Evolutionary conservation across 2,888 invertebrate genomes (phyloP), one percentile per base, ranked within the genome.

Genomic region (Drosophila lacicola): DNA sequence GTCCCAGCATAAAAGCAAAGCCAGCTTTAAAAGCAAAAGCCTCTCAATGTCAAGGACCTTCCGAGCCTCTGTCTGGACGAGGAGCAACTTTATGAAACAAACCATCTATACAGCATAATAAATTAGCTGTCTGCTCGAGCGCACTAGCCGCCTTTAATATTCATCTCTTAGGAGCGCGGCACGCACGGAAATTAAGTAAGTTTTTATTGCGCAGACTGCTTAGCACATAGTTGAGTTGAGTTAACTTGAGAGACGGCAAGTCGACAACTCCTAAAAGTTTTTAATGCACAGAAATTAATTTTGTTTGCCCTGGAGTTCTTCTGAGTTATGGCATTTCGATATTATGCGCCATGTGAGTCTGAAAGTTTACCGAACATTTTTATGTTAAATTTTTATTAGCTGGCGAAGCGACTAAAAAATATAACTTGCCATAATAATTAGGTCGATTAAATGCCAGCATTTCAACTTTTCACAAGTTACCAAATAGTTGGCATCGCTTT

Each of bases 281-380:
- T 82, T 70, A 80, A 77, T 79, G 72, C 68, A 50, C 50, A 34
- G 29, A 79, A 86, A 88, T 83, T 88, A 87, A 88, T 86, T 88
- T 80, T 73, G 75, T 81, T 87, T 74, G 29, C 50, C 54, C 46
- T 39, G 45, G 19, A 86, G 73, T 70, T 81, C 51, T 17, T 42
- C 62, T 72, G 78, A 84, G 78, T 69, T 82, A 86, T 82, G 86
- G 86, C 71, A 78, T 86, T 88, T 72, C 80, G 70, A 84, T 86
- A 82, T 69, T 56, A 62, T 63, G 64, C 70, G 66, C 70, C 83
- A 82, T 78, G 67, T 74, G 82, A 84, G 79, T 49, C 72, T 17
- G 50, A 39, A 63, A 64, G 54, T 67, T 68, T 5, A 5, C 21
- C 14, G n/a, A 33, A 42, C 29, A 57, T 34, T 62, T 69, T 77